Base-by-base conservation (phyloP, 2,888 invertebrate species). In the Cynaeus angustus region DNA sequence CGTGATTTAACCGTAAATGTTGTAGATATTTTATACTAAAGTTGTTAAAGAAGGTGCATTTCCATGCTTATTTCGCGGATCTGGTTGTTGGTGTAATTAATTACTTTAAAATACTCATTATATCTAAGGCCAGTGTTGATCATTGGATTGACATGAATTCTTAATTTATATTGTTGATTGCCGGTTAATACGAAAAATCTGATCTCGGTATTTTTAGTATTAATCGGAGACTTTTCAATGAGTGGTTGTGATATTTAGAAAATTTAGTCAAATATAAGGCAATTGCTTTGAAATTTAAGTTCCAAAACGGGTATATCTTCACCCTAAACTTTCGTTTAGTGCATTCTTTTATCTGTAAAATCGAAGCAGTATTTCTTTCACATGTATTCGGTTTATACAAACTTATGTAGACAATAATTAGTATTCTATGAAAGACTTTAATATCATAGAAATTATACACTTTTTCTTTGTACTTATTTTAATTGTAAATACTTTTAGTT, bases 281-380 rank as follows among this genome's bases (percentile, higher is more conserved):
- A 52, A 28, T 13, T 66, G 21, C 12, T 58, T 50, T 67, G 33
- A 66, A 66, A 56, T 67, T 64, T 68, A 50, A 68, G 68, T 68
- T 68, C 68, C 37, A 46, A 68, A 62, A 68, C 68, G 68, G 68
- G 68, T 68, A 68, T 68, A 68, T 68, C 68, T 68, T 68, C 68
- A 56, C 68, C 68, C 64, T 56, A 38, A 56, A 66, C 56, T 66
- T 33, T 46, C n/a, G 48, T 56, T 56, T 66, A 56, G 14, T 66
- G 46, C 46, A 9, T 55, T 13, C 33, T 16, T 14, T 64, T 21
- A 43, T 26, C 30, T 58, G n/a, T 43, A 26, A 55, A 26, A 26
- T 9, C 13, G 64, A 41, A 41, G 30, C 53, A 65, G 45, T 53
- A 53, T 65, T 53, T 16, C 9, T 37, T 53, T 12, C 14, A 50